Conservation (phyloP, 2,113 vertebrate genomes). For the Myanophis thanlyinensis region DNA sequence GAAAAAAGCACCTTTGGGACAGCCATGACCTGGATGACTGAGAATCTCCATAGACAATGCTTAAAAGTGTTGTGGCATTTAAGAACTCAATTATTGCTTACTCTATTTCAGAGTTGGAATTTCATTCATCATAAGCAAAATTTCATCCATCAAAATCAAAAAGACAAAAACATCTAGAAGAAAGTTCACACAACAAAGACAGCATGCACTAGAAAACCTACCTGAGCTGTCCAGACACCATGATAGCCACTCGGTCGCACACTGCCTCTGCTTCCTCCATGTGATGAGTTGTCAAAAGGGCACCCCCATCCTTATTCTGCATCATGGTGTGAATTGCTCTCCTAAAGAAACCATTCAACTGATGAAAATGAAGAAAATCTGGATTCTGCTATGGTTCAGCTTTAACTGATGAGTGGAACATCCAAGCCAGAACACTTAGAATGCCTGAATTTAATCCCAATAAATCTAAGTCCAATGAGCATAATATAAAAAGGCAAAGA, state of each 20-base stretch:
- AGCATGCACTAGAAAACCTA: conserved; percentile 36
- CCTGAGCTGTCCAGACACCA: conserved; percentile 85
- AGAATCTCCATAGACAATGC: too few species aligned
- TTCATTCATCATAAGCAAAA: too few species aligned
- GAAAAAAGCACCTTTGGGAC: too few species aligned
- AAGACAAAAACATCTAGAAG: neutral
- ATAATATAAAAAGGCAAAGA: neutral
- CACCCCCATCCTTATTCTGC: conserved; percentile 75
- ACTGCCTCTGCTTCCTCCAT: conserved; percentile 86
- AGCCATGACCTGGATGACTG: too few species aligned
- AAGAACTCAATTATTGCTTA: too few species aligned
- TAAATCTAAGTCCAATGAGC: too few species aligned
- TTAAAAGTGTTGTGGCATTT: too few species aligned
- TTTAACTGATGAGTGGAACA: neutral
- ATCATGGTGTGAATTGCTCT: conserved; percentile 73
- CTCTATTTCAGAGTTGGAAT: too few species aligned
- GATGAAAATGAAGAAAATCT: neutral
- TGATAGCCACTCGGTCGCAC: conserved; percentile 88
- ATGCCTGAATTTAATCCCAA: neutral
- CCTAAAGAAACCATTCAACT: conserved; percentile 62
- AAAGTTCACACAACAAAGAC: neutral
- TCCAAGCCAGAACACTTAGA: neutral
- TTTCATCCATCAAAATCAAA: neutral
- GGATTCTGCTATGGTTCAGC: neutral
- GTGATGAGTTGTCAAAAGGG: conserved; percentile 85